A percentile compares a stretch with the other conserved stretches of the same genome.
Conservation (phyloP, 2,113 vertebrate genomes). For the Pongo abelii region DNA sequence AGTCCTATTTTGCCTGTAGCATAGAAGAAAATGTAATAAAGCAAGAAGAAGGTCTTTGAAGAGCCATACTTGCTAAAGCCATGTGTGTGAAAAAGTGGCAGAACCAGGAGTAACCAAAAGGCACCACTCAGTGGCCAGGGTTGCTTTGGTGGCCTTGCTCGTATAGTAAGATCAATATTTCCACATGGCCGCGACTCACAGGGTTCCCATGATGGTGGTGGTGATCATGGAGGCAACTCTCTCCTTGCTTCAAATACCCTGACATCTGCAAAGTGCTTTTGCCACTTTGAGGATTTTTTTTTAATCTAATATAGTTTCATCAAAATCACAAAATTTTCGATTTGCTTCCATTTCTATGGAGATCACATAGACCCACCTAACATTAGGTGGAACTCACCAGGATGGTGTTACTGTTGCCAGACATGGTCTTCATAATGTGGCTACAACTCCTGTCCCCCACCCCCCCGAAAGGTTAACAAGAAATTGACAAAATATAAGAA, state of each 20-base stretch:
- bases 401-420: neutral
- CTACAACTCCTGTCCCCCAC: neutral
- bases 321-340: neutral
- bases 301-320: neutral
- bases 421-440: fast-evolving
- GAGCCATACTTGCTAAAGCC: neutral
- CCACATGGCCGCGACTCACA: fast-evolving
- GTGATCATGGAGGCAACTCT: fast-evolving
- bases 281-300: neutral
- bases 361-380: neutral
- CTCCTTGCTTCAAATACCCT: neutral
- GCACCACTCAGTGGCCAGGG: neutral
- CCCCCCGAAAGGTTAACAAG: neutral
- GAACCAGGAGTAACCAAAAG: neutral
- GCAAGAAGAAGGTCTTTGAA: neutral
- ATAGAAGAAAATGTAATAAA: neutral
- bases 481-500: neutral
- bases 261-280: neutral
- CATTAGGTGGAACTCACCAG: neutral
- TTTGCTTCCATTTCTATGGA: neutral
- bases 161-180: fast-evolving
- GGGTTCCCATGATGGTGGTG: neutral
- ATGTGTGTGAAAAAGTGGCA: neutral
- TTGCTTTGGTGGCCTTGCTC: neutral
- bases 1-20: neutral